Percentiles rank a stretch among this genome's conserved stretches.
Evolutionary conservation across 2,888 invertebrate genomes (phyloP).

Genomic region (Zygaena filipendulae): DNA sequence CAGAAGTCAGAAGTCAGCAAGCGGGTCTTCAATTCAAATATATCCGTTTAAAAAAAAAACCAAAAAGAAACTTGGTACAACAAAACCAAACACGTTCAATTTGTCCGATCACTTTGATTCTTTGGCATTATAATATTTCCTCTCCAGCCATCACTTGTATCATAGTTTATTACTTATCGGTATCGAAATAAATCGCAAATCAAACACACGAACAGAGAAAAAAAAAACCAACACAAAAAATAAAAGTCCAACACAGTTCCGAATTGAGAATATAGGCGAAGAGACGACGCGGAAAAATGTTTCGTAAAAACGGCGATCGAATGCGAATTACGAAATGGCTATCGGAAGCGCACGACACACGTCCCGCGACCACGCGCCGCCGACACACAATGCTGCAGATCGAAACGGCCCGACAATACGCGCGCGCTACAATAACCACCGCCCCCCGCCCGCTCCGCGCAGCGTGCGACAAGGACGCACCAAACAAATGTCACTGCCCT

Average conservation of each 20-base stretch:
- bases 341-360: slow-evolving; percentile 35
- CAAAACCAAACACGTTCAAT: slow-evolving; percentile 37
- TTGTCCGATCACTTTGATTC: slow-evolving; percentile 51
- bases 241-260: slow-evolving; percentile 37
- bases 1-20: no score
- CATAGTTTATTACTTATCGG: no score
- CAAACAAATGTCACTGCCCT: slow-evolving; percentile 66
- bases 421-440: slow-evolving; percentile 65
- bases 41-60: slow-evolving; percentile 23
- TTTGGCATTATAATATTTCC: slow-evolving; percentile 61
- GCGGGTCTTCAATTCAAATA: not conserved
- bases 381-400: slow-evolving; percentile 66
- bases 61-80: slow-evolving; percentile 26
- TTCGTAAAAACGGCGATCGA: slow-evolving; percentile 41
- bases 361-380: slow-evolving; percentile 41
- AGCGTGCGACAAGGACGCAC: slow-evolving; percentile 64
- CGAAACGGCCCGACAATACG: slow-evolving; percentile 65
- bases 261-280: slow-evolving; percentile 22
- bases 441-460: slow-evolving; percentile 50
- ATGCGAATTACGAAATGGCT: slow-evolving; percentile 29
- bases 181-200: no score
- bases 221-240: slow-evolving; percentile 31
- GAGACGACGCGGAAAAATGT: slow-evolving; percentile 20
- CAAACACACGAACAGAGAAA: no score
- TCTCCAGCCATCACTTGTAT: no score